phyloP scores from a whole-genome alignment of 2,797 vertebrate genomes.

The Alauda arvensis region DNA sequence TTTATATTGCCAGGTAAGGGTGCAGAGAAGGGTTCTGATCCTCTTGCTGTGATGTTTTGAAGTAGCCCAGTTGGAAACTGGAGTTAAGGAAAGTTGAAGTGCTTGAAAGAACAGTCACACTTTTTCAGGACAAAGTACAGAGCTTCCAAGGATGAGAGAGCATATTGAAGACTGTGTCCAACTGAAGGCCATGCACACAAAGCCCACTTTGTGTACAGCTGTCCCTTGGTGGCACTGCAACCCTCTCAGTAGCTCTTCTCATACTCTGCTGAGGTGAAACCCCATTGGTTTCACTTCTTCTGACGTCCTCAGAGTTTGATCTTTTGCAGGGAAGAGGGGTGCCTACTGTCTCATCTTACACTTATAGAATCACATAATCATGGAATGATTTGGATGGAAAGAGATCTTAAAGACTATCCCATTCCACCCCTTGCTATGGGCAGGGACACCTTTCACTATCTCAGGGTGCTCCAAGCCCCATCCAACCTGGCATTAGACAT shows the following conservation, averaged over 20 bases:
- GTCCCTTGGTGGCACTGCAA: neutral
- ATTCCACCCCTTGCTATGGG: neutral
- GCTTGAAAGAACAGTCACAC: neutral
- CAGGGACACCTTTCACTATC: neutral
- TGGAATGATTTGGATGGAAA: neutral
- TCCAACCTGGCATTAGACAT: neutral
- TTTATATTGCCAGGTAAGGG: neutral
- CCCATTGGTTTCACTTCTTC: neutral
- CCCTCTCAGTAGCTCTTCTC: neutral
- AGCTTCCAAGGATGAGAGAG: neutral
- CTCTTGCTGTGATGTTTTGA: neutral
- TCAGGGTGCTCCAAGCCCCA: neutral
- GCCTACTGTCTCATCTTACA: neutral
- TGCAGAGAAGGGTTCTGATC: neutral
- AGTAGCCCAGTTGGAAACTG: neutral
- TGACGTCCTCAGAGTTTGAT: neutral
- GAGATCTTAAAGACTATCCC: neutral
- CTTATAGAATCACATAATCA: neutral
- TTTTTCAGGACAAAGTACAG: neutral
- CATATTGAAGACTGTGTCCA: neutral
- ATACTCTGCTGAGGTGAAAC: neutral
- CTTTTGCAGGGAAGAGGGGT: neutral
- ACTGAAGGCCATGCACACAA: neutral
- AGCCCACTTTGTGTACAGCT: fast-evolving
- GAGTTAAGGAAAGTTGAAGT: neutral